Base-by-base conservation (phyloP, 2,888 invertebrate species). In the Diaphora mendica region DNA sequence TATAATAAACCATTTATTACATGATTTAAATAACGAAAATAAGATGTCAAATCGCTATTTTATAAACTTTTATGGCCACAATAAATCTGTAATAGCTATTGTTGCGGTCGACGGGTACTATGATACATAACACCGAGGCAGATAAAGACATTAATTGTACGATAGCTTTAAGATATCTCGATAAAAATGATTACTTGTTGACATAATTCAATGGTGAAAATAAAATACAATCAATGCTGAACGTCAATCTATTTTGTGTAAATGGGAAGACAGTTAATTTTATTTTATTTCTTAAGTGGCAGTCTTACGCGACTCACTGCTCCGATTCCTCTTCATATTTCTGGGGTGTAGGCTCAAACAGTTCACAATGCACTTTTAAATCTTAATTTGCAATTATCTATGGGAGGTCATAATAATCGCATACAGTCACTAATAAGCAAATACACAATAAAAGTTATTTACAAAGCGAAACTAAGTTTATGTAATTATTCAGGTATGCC, bases 11-110 rank as follows among this genome's bases (percentile, higher is more conserved):
- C 13, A 59, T 59, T 26, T 59, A 13, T 26, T 30, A 26, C 26
- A 11, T 59, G 26, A 59, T 59, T 42, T 39, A 42, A 66, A 7
- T 39, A 44, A 66, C 26, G 8, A 30, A 30, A 62, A 30, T 15
- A 62, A 30, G 30, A 59, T 26, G 17, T 30, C 30, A 76, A 72
- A 79, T 64, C 71, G 59, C 30, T 72, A 72, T 78, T 78, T 75
- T 77, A 82, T 80, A 82, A 84, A 82, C 39, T 75, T 77, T 77
- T 79, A 82, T 73, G 51, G 73, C 73, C 67, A 74, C 84, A 84
- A 84, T 80, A 74, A 59, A 30, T 35, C 65, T 74, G 77, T 82
- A 79, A 81, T 81, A 72, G 79, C 26, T 77, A 71, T 78, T 78
- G 79, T 84, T 69, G 77, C 77, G 71, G 77, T 74, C 78, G 79